These are phyloP conservation scores for Passer domesticus DNA, from an alignment of 2,113 vertebrate genomes.

Conservation along the genomic window DNA sequence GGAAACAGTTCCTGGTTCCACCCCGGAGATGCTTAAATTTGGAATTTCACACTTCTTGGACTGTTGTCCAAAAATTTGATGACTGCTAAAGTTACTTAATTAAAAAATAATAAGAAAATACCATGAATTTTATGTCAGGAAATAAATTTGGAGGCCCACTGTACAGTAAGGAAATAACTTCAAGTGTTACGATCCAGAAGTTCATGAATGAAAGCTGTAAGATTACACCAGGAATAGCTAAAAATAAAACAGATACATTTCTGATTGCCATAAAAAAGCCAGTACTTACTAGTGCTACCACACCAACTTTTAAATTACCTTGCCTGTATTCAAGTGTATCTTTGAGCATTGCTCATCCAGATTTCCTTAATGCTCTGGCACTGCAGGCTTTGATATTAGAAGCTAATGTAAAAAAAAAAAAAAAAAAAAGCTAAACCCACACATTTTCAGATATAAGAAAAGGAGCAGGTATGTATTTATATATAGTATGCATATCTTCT, in stretches of 20 bases:
- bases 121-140: constrained; percentile 12
- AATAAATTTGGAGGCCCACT: neutral
- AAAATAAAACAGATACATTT: neutral
- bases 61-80: neutral
- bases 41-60: constrained; percentile 5
- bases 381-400: neutral
- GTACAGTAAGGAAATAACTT: neutral
- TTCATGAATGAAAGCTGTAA: neutral
- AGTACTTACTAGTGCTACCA: neutral
- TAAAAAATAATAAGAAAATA: constrained; percentile 10
- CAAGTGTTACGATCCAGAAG: neutral
- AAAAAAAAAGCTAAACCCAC: neutral
- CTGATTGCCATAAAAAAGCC: neutral
- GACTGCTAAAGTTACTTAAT: neutral
- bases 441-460: neutral
- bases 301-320: neutral
- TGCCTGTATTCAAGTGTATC: neutral
- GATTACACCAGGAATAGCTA: neutral
- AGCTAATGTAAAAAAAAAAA: neutral
- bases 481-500: neutral
- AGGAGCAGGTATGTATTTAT: neutral
- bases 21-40: neutral
- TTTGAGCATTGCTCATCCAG: neutral
- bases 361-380: neutral
- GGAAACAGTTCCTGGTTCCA: neutral